Evolutionary conservation across 2,797 vertebrate species (phyloP).

Genomic region (Tamandua tetradactyla): DNA sequence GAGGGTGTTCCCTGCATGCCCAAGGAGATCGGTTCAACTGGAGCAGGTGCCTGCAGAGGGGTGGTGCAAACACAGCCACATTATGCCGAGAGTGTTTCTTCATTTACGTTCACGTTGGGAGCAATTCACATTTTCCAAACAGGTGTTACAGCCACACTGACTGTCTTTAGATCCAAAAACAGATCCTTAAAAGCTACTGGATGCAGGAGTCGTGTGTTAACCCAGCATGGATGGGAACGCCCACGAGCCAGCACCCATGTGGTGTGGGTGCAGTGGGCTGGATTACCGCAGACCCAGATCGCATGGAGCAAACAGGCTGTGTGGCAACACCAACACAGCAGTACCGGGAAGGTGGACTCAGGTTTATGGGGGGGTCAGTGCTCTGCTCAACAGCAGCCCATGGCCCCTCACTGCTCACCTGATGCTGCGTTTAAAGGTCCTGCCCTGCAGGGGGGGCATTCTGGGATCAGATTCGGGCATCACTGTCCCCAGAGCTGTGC

Average conservation of each 20-base stretch:
- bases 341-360: no score
- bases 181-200: not conserved
- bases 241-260: not conserved
- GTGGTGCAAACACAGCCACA: not conserved
- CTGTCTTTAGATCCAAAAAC: not conserved
- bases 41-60: not conserved
- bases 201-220: not conserved
- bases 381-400: no score
- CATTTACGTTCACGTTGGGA: not conserved
- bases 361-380: no score
- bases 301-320: not conserved
- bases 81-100: not conserved
- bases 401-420: not conserved
- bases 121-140: not conserved
- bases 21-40: rapidly evolving
- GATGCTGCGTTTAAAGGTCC: no score
- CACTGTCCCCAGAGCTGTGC: not conserved
- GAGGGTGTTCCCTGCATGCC: not conserved
- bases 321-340: not conserved
- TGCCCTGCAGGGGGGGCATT: no score
- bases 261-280: not conserved
- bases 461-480: no score
- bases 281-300: not conserved
- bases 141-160: not conserved
- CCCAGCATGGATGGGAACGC: rapidly evolving